These are phyloP conservation scores for Cheilosia variabilis DNA, from an alignment of 2,888 invertebrate genomes.

Conservation along the genomic window DNA sequence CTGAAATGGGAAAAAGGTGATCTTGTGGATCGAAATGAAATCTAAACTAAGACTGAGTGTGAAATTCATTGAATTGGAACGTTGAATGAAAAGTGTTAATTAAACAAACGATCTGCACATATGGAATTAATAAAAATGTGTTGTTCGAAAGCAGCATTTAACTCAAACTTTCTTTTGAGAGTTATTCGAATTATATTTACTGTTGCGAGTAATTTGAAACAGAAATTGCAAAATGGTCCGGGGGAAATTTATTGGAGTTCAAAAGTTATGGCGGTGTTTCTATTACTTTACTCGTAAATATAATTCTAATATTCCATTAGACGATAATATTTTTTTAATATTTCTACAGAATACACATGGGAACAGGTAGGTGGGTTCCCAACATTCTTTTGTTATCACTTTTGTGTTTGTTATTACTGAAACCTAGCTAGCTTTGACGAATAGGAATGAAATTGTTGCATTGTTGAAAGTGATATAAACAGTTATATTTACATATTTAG, in stretches of 20 bases:
- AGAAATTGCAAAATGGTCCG: not conserved
- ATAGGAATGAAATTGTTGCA: too few species aligned
- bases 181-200: not conserved
- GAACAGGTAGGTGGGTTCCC: too few species aligned
- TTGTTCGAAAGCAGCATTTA: conserved; percentile 5
- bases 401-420: too few species aligned
- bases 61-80: not conserved
- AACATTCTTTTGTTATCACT: too few species aligned
- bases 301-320: too few species aligned
- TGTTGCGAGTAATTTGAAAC: conserved; percentile 23
- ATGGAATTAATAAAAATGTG: not conserved
- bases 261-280: too few species aligned
- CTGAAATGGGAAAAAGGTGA: not conserved
- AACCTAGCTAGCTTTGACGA: too few species aligned
- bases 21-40: conserved; percentile 6
- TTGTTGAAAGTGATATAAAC: too few species aligned
- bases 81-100: conserved; percentile 23
- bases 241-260: not conserved
- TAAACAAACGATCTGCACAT: conserved; percentile 25
- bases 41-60: not conserved
- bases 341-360: too few species aligned
- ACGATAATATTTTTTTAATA: too few species aligned
- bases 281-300: too few species aligned
- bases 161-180: conserved; percentile 3
- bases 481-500: too few species aligned